phyloP scores from a whole-genome alignment of 2,113 vertebrate genomes.

The Scolopax mira region DNA sequence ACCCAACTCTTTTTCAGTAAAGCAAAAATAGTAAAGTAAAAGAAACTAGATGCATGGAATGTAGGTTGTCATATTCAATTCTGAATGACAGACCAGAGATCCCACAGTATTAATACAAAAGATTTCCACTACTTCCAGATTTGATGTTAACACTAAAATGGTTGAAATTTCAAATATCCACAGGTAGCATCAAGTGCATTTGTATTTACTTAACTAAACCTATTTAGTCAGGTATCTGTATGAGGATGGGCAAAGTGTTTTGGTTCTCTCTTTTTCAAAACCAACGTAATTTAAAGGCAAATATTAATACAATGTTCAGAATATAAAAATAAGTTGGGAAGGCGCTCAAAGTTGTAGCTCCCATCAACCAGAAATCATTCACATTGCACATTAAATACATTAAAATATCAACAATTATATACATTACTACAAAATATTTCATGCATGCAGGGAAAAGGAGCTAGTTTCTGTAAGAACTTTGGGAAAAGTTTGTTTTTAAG shows the following conservation, averaged over 20 bases:
- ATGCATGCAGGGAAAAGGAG: background rate
- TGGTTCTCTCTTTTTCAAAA: background rate
- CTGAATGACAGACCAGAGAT: background rate
- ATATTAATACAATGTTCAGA: background rate
- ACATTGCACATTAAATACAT: background rate
- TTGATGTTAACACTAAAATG: background rate
- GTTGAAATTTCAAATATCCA: background rate
- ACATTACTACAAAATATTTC: background rate
- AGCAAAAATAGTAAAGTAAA: background rate
- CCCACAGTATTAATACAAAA: background rate
- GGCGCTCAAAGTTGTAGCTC: background rate
- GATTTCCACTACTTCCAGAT: background rate
- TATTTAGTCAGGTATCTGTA: background rate
- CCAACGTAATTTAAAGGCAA: background rate
- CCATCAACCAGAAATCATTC: background rate
- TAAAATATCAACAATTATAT: background rate
- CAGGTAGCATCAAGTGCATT: background rate
- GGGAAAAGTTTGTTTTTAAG: background rate
- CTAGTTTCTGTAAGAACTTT: background rate
- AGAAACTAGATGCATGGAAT: background rate
- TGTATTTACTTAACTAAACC: background rate
- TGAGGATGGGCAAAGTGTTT: background rate
- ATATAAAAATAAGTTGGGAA: background rate
- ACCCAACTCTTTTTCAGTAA: background rate
- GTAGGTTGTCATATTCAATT: background rate